These are phyloP conservation scores for Zosterops borbonicus DNA, from an alignment of 2,113 vertebrate genomes.

Conservation along the genomic window DNA sequence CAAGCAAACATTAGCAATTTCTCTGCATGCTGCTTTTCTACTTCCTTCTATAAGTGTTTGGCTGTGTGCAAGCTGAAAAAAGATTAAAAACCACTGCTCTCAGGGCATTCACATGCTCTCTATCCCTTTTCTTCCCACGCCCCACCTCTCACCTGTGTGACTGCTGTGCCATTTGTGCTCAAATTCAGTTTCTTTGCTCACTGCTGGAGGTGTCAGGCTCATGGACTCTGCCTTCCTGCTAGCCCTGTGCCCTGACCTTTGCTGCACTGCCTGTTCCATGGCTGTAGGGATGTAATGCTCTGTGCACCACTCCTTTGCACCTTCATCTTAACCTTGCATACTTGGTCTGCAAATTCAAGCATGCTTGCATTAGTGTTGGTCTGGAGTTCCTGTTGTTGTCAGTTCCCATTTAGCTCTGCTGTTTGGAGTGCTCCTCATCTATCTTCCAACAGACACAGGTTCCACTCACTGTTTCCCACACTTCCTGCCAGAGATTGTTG, in stretches of 20 bases:
- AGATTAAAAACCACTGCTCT: background rate
- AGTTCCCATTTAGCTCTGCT: background rate
- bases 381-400: background rate
- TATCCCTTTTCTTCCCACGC: background rate
- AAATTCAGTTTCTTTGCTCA: background rate
- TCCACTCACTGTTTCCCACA: background rate
- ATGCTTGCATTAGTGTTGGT: background rate
- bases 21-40: background rate
- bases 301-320: background rate
- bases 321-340: background rate
- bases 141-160: background rate
- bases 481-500: background rate
- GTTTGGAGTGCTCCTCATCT: background rate
- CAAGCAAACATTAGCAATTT: background rate
- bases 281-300: background rate
- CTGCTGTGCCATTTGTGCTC: background rate
- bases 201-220: background rate
- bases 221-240: background rate
- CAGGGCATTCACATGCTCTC: background rate
- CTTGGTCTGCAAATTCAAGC: background rate
- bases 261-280: background rate
- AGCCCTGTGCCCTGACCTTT: background rate
- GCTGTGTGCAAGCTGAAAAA: background rate
- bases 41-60: background rate
- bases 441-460: background rate